A percentile compares a stretch with the other conserved stretches of the same genome.
phyloP scores from a whole-genome alignment of 2,888 invertebrate genomes.

The Chirona hameri region DNA sequence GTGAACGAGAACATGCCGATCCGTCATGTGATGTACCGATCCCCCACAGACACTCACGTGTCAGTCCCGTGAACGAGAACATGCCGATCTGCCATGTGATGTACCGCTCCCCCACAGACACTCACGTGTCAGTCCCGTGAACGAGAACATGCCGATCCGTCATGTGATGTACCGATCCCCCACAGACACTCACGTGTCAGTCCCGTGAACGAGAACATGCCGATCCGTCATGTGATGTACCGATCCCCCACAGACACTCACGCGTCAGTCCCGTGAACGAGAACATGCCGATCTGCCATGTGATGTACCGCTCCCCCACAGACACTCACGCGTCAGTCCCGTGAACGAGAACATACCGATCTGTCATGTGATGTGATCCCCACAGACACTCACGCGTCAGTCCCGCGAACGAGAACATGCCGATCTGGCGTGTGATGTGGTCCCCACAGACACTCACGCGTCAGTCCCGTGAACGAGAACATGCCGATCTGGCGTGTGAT shows the following conservation, averaged over 20 bases:
- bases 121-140: conserved; percentile 83
- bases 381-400: conserved; percentile 60
- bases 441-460: conserved; percentile 66
- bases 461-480: conserved; percentile 97
- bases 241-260: conserved; percentile 67
- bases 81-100: conserved; percentile 94
- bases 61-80: conserved; percentile 97
- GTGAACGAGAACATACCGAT: conserved; percentile 99
- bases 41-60: conserved; percentile 63
- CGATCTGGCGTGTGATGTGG: conserved; percentile 92
- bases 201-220: conserved; percentile 98
- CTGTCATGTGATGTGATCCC: conserved; percentile 93
- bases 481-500: conserved; percentile 94
- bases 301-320: conserved; percentile 58
- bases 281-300: conserved; percentile 96
- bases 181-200: conserved; percentile 60
- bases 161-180: conserved; percentile 91
- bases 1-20: conserved; percentile 99
- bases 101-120: conserved; percentile 47
- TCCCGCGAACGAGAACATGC: conserved; percentile 98
- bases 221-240: conserved; percentile 92
- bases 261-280: conserved; percentile 91
- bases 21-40: conserved; percentile 88
- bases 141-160: conserved; percentile 99
- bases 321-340: conserved; percentile 69